Conservation (phyloP, 2,888 invertebrate genomes). For the Cerastis leucographa region DNA sequence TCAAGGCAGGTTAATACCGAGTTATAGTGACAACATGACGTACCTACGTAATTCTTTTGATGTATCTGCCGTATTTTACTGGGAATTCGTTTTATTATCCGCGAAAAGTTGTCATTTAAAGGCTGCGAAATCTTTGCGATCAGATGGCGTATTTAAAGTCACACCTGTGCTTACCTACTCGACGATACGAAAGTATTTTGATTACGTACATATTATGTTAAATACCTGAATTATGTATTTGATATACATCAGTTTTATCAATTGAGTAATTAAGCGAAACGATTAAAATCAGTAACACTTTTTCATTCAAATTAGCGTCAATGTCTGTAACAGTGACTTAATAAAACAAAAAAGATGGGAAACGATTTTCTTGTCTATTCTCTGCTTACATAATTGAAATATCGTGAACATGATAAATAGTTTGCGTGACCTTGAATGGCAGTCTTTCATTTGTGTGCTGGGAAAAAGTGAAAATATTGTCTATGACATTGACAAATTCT, state of each 20-base stretch:
- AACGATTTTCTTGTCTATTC: conserved; percentile 36
- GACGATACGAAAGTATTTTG: background rate
- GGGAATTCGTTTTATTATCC: background rate
- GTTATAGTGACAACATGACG: conserved; percentile 3
- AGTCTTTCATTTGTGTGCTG: conserved; percentile 37
- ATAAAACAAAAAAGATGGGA: conserved; percentile 32
- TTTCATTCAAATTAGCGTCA: conserved; percentile 43
- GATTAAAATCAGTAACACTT: conserved; percentile 27
- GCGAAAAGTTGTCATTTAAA: background rate
- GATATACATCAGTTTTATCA: conserved; percentile 1
- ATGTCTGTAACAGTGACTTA: conserved; percentile 22
- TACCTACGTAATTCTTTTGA: conserved; percentile 12
- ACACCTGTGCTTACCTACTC: conserved; percentile 25
- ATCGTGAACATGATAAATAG: conserved; percentile 14
- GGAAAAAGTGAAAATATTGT: conserved; percentile 62
- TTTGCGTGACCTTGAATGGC: conserved; percentile 57
- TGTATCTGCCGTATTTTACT: background rate
- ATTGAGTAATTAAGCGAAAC: conserved; percentile 14
- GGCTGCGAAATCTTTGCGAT: conserved; percentile 24
- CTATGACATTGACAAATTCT: conserved; percentile 57
- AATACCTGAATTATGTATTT: conserved; percentile 17
- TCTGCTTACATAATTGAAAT: conserved; percentile 48
- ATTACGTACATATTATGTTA: conserved; percentile 1
- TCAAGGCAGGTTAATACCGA: conserved; percentile 31
- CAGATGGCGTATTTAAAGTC: conserved; percentile 2